phyloP scores from a whole-genome alignment of 2,113 vertebrate genomes.

The Crotalus helleri region DNA sequence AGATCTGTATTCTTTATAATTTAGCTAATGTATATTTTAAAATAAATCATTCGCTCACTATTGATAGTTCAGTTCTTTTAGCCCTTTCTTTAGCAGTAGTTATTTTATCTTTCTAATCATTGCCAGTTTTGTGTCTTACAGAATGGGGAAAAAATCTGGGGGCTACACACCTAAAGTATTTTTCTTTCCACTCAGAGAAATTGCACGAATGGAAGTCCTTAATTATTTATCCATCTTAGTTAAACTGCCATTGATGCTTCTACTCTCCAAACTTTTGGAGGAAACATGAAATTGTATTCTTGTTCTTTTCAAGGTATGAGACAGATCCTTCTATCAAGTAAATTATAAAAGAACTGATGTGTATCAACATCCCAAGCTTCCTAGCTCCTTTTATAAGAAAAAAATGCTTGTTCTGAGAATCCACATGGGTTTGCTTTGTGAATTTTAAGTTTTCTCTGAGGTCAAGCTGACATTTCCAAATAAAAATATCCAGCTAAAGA shows the following conservation, averaged over 20 bases:
- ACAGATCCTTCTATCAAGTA: background rate
- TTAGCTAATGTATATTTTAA: background rate
- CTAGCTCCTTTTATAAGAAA: background rate
- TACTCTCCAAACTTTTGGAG: background rate
- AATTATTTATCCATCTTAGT: background rate
- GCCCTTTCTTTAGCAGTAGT: background rate
- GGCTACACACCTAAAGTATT: background rate
- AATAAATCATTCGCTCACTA: background rate
- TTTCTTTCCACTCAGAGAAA: background rate
- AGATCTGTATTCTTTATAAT: background rate
- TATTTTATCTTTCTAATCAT: background rate
- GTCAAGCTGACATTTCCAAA: background rate
- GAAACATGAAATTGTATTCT: background rate
- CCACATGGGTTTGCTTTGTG: background rate
- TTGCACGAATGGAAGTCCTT: background rate
- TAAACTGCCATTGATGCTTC: background rate
- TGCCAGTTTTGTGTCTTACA: background rate
- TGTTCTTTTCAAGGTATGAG: background rate
- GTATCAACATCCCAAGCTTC: background rate
- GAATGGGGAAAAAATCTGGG: background rate
- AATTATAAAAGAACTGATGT: background rate
- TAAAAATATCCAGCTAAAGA: background rate
- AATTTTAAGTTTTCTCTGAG: background rate
- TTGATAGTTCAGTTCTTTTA: background rate
- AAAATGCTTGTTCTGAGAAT: background rate